These are phyloP conservation scores for Cryptosula pallasiana DNA, from an alignment of 2,888 invertebrate species.

Conservation along the genomic window DNA sequence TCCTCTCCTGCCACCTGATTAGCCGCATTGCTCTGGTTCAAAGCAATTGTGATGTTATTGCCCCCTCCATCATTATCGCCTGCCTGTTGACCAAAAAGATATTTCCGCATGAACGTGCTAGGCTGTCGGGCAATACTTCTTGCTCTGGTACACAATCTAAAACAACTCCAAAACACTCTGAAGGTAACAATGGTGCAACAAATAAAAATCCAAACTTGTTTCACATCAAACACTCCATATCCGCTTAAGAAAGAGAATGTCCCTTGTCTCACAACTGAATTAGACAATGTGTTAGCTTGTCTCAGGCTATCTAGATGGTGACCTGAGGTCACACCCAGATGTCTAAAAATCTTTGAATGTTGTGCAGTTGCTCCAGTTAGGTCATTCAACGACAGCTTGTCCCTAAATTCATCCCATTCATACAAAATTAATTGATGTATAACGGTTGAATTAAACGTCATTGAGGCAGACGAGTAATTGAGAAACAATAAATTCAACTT, in stretches of 20 bases:
- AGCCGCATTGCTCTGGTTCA: neutral
- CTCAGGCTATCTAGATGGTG: neutral
- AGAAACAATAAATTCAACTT: too few species aligned
- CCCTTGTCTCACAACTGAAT: neutral
- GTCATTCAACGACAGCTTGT: too few species aligned
- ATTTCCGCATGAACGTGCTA: neutral
- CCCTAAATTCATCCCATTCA: too few species aligned
- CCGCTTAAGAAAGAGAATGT: neutral
- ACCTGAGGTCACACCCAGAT: neutral
- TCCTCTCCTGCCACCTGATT: too few species aligned
- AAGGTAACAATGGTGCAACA: neutral
- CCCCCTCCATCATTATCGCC: too few species aligned
- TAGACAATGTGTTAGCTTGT: neutral
- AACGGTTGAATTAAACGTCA: too few species aligned
- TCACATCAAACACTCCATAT: neutral
- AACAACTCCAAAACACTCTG: neutral
- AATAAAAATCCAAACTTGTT: too few species aligned
- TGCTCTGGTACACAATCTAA: neutral
- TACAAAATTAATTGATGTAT: neutral
- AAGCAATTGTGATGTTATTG: neutral
- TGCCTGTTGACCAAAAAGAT: neutral
- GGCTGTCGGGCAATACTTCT: neutral
- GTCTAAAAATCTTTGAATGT: neutral
- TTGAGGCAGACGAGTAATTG: too few species aligned
- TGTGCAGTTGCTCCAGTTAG: too few species aligned